These are phyloP conservation scores for Ormyrus pomaceus DNA, from an alignment of 2,888 invertebrate genomes.

Conservation along the genomic window DNA sequence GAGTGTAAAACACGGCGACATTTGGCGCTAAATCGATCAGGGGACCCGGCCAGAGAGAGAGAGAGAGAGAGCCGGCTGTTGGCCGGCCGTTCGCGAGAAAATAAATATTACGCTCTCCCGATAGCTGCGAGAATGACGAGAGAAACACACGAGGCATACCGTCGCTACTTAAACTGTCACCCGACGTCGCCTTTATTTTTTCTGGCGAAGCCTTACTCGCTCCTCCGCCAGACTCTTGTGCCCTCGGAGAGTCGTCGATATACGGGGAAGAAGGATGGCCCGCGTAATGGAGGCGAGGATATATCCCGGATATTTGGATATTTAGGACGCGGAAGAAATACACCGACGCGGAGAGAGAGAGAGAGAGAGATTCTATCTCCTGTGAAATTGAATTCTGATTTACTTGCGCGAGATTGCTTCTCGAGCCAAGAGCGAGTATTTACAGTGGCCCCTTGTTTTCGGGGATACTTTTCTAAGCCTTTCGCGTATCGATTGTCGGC, in stretches of 20 bases:
- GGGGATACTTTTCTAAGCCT: too few species aligned
- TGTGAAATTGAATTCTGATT: constrained; percentile 72
- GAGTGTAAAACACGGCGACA: constrained; percentile 76
- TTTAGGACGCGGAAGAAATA: constrained; percentile 36
- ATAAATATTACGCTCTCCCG: constrained; percentile 60
- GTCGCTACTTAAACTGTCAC: constrained; percentile 44
- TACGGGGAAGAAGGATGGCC: constrained; percentile 1
- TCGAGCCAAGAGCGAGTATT: too few species aligned
- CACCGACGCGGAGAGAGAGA: background rate
- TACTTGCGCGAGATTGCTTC: constrained; percentile 59
- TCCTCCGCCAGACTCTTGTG: background rate
- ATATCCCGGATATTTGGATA: constrained; percentile 27
- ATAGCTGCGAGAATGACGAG: constrained; percentile 45
- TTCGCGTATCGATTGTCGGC: too few species aligned
- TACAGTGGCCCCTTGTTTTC: too few species aligned
- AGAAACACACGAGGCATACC: constrained; percentile 22
- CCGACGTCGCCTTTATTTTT: background rate
- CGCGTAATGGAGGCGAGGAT: background rate
- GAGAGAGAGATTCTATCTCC: constrained; percentile 58
- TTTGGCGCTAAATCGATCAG: constrained; percentile 75
- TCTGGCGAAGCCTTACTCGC: background rate
- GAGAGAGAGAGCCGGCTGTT: constrained; percentile 50
- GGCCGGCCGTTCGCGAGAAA: constrained; percentile 58
- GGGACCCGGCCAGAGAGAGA: constrained; percentile 55
- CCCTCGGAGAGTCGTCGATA: background rate